Percentiles rank a stretch among this genome's conserved stretches.
Evolutionary conservation across 2,797 vertebrate genomes (phyloP).

Genomic region (Gephyroberyx darwinii): DNA sequence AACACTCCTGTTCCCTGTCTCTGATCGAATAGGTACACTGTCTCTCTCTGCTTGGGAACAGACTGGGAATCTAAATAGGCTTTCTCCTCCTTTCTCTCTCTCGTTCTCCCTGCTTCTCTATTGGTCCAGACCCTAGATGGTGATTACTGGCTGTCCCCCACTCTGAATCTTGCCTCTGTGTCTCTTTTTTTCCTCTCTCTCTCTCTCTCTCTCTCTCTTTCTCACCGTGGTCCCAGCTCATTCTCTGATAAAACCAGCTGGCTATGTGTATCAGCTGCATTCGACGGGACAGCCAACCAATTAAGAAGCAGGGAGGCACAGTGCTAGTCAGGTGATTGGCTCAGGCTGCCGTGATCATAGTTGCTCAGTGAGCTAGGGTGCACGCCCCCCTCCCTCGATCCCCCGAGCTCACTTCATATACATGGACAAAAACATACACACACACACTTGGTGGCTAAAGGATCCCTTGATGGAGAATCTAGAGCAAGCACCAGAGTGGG

Average conservation of each 20-base stretch:
- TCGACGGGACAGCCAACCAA: constrained; percentile 77
- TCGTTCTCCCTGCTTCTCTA: constrained; percentile 53
- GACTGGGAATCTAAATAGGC: constrained; percentile 57
- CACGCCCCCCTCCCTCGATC: constrained; percentile 25
- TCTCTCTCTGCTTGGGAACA: constrained; percentile 49
- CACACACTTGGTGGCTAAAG: constrained; percentile 26
- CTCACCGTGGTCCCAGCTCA: constrained; percentile 63
- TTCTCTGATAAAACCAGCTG: constrained; percentile 74
- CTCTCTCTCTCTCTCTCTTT: constrained; percentile 45
- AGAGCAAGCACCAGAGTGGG: constrained; percentile 35
- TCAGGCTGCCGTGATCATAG: constrained; percentile 55
- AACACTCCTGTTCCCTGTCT: constrained; percentile 55
- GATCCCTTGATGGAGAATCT: constrained; percentile 54
- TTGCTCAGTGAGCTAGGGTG: constrained; percentile 60
- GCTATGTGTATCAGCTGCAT: constrained; percentile 74
- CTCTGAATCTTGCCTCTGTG: constrained; percentile 53
- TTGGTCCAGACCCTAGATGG: constrained; percentile 58
- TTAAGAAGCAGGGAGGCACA: constrained; percentile 77
- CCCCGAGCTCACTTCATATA: constrained; percentile 18
- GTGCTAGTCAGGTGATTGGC: constrained; percentile 78
- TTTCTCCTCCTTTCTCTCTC: constrained; percentile 45
- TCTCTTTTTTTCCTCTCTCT: constrained; percentile 47
- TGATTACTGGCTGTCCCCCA: constrained; percentile 59
- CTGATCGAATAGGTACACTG: constrained; percentile 58
- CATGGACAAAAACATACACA: constrained; percentile 4